Conservation (phyloP, 2,888 invertebrate genomes). For the Eristalis arbustorum region DNA sequence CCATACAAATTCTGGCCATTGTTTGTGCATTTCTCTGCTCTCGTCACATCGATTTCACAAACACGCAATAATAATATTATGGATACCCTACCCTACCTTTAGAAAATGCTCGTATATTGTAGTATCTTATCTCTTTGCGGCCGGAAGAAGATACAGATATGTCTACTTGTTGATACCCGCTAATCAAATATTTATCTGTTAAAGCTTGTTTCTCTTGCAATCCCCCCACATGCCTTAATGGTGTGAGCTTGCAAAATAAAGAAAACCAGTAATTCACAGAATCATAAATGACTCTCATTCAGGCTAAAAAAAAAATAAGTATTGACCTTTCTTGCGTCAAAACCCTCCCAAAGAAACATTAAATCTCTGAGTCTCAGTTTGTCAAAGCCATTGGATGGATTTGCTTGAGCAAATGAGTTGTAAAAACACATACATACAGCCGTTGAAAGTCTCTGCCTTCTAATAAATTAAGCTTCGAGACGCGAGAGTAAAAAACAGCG, state of each 20-base stretch:
- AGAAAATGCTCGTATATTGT: conserved; percentile 25
- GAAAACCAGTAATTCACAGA: conserved; percentile 9
- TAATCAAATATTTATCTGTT: conserved; percentile 52
- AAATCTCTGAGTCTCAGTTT: background rate
- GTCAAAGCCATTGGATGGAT: background rate
- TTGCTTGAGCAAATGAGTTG: background rate
- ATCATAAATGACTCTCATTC: conserved; percentile 42
- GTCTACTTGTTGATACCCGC: conserved; percentile 9
- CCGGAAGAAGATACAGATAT: conserved; percentile 63
- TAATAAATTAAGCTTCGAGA: conserved; percentile 22
- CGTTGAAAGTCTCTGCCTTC: conserved; percentile 9
- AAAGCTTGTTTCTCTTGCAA: conserved; percentile 29
- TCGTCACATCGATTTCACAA: background rate
- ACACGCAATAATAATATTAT: background rate
- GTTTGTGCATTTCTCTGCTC: background rate
- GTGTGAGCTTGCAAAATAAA: conserved; percentile 2
- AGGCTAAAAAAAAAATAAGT: conserved; percentile 2
- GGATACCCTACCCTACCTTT: conserved; percentile 8
- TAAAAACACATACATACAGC: conserved; percentile 3
- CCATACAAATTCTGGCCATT: background rate
- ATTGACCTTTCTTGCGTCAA: background rate
- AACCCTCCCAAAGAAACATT: background rate
- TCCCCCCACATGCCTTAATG: background rate
- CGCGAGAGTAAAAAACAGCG: conserved; percentile 1
- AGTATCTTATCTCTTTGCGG: conserved; percentile 49